A percentile compares a stretch with the other conserved stretches of the same genome.
These are phyloP conservation scores for Oryzias melastigma DNA, from an alignment of 2,113 vertebrate species.

Conservation along the genomic window DNA sequence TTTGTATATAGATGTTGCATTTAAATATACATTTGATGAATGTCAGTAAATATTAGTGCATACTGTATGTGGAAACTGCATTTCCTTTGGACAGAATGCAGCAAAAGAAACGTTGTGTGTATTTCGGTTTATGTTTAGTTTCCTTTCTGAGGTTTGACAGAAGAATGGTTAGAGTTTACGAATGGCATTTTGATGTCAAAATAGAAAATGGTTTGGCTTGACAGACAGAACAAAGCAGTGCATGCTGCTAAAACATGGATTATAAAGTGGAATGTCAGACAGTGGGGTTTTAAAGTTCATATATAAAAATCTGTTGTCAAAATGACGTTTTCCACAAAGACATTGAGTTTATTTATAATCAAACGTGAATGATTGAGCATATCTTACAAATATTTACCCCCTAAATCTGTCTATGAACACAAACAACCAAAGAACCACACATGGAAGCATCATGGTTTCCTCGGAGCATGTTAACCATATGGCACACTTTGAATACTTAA, in stretches of 20 bases:
- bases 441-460: slow-evolving; percentile 28
- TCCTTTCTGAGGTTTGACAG: neutral
- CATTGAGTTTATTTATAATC: slow-evolving; percentile 22
- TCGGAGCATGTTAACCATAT: slow-evolving; percentile 55
- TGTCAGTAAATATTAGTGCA: too few species aligned
- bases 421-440: slow-evolving; percentile 16
- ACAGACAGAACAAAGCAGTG: slow-evolving; percentile 24
- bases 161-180: neutral
- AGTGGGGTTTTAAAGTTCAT: slow-evolving; percentile 19
- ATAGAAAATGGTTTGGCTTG: neutral
- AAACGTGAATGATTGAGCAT: slow-evolving; percentile 30
- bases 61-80: neutral
- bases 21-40: too few species aligned
- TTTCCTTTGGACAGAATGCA: neutral
- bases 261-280: slow-evolving; percentile 22
- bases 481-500: slow-evolving; percentile 49
- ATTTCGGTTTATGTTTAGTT: neutral
- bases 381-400: slow-evolving; percentile 50
- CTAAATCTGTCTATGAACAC: slow-evolving; percentile 56
- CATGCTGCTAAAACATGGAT: slow-evolving; percentile 17
- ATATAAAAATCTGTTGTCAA: slow-evolving; percentile 30
- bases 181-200: neutral
- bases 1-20: too few species aligned
- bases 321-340: slow-evolving; percentile 19
- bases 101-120: neutral